Evolutionary conservation across 2,113 vertebrate species (phyloP).

Genomic region (Telmatochromis sp.): DNA sequence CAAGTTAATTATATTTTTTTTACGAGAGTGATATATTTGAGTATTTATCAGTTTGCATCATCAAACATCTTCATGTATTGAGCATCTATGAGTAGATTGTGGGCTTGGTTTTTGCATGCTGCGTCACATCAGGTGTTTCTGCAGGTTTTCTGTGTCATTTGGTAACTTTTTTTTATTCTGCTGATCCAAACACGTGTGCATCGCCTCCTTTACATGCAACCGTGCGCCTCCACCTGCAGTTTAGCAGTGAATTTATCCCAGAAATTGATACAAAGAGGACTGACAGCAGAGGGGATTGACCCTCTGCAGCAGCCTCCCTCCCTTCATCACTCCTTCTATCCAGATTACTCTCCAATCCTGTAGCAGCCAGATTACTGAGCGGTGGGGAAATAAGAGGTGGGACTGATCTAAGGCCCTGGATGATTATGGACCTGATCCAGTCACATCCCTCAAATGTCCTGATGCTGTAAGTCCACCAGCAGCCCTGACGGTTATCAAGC

Average conservation of each 20-base stretch:
- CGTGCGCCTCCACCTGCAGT: not conserved
- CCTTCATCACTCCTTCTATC: not conserved
- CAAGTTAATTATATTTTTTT: not conserved
- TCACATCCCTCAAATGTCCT: constrained; percentile 16
- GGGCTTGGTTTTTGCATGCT: not conserved
- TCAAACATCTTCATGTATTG: not conserved
- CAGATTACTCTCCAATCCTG: constrained; percentile 61
- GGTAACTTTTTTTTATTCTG: not conserved
- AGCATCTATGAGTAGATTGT: not conserved
- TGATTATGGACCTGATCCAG: constrained; percentile 47
- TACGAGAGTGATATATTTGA: not conserved
- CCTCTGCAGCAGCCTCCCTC: not conserved
- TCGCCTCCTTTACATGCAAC: accelerated
- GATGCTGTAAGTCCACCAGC: not conserved
- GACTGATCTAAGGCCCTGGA: constrained; percentile 37
- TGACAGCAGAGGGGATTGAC: constrained; percentile 19
- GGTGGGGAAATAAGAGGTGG: constrained; percentile 49
- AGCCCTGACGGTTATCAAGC: not conserved
- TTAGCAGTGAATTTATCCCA: not conserved
- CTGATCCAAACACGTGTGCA: not conserved
- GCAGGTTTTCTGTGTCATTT: not conserved
- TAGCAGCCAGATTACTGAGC: constrained; percentile 47
- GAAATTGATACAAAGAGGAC: not conserved
- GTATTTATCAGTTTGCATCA: not conserved
- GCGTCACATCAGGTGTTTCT: not conserved